phyloP scores from a whole-genome alignment of 2,888 invertebrate genomes.

The Tigriopus californicus region DNA sequence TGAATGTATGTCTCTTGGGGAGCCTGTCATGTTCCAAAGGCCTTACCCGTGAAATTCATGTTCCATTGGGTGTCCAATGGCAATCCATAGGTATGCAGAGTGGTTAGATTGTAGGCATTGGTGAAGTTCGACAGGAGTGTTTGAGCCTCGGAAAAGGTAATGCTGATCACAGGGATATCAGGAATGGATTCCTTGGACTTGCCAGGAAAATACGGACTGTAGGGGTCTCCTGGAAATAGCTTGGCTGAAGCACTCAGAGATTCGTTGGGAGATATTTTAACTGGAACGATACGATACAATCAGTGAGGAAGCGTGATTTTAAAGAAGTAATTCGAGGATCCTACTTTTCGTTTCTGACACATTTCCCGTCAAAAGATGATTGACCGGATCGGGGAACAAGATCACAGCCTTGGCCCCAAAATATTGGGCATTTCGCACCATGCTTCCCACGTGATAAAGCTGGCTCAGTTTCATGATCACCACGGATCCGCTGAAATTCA shows the following conservation, averaged over 20 bases:
- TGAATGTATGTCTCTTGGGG: too few relatives aligned
- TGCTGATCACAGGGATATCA: conserved; percentile 7
- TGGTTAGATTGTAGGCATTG: neutral
- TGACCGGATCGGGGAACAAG: conserved; percentile 4
- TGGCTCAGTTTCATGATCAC: neutral
- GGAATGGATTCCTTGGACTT: neutral
- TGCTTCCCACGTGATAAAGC: neutral
- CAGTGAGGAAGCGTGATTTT: too few relatives aligned
- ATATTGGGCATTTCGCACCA: conserved; percentile 10
- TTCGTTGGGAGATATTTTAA: neutral
- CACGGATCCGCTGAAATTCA: neutral
- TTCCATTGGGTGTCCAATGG: neutral
- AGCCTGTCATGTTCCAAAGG: too few relatives aligned
- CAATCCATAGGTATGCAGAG: neutral
- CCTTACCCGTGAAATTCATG: neutral
- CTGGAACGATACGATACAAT: too few relatives aligned
- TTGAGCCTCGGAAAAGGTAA: neutral
- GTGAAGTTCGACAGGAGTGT: neutral
- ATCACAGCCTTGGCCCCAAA: conserved; percentile 8
- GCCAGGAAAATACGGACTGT: neutral
- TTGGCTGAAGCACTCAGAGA: neutral
- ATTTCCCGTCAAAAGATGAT: neutral
- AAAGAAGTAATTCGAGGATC: too few relatives aligned
- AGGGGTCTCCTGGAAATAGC: conserved; percentile 1
- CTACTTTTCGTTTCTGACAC: too few relatives aligned